Evolutionary conservation across 92 coral and sea anemone species (phyloP).

Genomic region (Porites divaricata): DNA sequence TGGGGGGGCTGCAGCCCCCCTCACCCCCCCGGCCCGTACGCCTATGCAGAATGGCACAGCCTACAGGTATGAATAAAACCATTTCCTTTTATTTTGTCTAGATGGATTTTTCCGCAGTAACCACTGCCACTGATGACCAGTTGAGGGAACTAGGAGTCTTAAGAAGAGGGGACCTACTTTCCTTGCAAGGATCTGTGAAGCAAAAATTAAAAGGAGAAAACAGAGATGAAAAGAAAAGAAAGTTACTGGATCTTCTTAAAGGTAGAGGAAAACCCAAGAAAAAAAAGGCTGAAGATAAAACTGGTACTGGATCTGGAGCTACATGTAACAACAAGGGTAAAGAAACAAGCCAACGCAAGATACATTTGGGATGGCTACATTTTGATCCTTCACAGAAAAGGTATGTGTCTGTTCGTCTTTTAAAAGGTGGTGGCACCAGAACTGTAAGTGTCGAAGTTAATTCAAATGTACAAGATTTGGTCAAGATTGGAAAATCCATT

Average conservation of each 20-base stretch:
- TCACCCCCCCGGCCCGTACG: too few species aligned
- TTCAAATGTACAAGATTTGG: constrained; percentile 44
- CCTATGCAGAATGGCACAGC: too few species aligned
- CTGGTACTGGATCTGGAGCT: not conserved
- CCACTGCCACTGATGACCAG: constrained; percentile 40
- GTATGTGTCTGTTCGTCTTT: constrained; percentile 47
- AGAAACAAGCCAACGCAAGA: constrained; percentile 26
- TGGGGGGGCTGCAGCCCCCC: too few species aligned
- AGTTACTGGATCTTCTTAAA: constrained; percentile 34
- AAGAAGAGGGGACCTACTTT: constrained; percentile 36
- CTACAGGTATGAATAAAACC: too few species aligned
- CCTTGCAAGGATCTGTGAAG: constrained; percentile 35
- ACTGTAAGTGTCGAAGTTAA: constrained; percentile 33
- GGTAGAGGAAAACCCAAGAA: constrained; percentile 31
- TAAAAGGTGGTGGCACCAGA: constrained; percentile 64
- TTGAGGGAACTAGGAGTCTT: constrained; percentile 23
- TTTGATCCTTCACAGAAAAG: constrained; percentile 40
- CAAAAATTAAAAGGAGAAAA: constrained; percentile 45
- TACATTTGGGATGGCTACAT: constrained; percentile 49
- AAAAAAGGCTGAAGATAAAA: constrained; percentile 7
- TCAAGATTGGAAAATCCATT: constrained; percentile 38
- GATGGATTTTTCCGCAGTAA: constrained; percentile 46
- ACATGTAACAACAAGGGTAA: constrained; percentile 6
- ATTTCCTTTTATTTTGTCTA: constrained; percentile 16
- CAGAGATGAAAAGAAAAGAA: constrained; percentile 55